Evolutionary conservation across 2,113 vertebrate genomes (phyloP), one percentile per base, ranked within the genome.

Genomic region (Clinocottus analis): DNA sequence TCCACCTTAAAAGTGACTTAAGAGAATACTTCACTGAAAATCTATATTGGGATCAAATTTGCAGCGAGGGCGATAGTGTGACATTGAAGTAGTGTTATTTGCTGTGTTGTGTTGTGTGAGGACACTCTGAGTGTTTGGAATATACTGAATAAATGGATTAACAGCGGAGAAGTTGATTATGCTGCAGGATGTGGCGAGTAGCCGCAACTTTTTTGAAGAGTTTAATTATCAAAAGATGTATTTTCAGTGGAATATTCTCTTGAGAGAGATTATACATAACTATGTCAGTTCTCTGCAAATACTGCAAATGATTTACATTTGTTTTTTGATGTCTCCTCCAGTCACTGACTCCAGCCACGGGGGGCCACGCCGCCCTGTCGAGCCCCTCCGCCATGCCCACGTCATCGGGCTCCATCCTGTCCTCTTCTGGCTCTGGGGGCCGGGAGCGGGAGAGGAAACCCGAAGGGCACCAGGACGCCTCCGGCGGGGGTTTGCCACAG

Each of bases 401-500:
- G 9, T 75, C 85, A 19, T 71, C 76, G 0, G 91, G 88, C 61
- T 89, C 90, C 0, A 29, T 80, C 45, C 82, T 92, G 33, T 91
- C 90, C 27, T 85, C 75, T 60, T 91, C 92, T 12, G 90, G 93
- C 19, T 92, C 90, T 4, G 94, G 93, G 49, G 91, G 91, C 47
- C 69, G 92, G 83, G 95, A 94, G 77, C 81, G 91, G 41, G 93
- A 95, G 73, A 89, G 93, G 37, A 94, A 93, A 83, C 86, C 90
- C 0, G 93, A 93, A 51, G 93, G 93, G 4, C 93, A 92, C 78
- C 86, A 83, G 72, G 92, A 93, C 17, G 16, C 84, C 56, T 80
- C 85, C 2, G 89, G 85, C 9, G 92, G 91, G 51, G 35, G 82
- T 1, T 85, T 95, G 49, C 93, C 93, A 59, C 97, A 98, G 91